Conservation (phyloP, 2,888 invertebrate genomes). For the Metellina segmentata region DNA sequence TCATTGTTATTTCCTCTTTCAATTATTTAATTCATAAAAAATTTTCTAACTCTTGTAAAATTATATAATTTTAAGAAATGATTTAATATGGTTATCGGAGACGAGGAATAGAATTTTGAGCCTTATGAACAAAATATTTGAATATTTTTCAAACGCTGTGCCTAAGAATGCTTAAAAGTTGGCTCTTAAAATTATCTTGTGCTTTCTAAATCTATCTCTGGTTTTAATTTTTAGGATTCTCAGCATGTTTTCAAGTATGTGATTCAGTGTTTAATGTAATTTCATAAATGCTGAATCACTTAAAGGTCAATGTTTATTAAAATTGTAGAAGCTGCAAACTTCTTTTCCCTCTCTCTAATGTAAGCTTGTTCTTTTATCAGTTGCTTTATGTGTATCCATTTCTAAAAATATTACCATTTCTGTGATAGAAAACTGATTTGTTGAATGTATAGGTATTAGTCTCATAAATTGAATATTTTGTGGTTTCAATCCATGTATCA, state of each 20-base stretch:
- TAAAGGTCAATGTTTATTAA: background rate
- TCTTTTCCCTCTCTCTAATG: background rate
- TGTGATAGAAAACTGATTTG: conserved; percentile 45
- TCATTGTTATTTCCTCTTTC: too few species aligned
- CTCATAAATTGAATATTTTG: conserved; percentile 30
- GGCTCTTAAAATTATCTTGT: background rate
- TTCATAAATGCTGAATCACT: background rate
- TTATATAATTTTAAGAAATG: too few species aligned
- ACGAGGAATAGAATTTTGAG: conserved; percentile 6
- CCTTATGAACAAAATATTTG: conserved; percentile 38
- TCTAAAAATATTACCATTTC: background rate
- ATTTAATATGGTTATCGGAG: background rate
- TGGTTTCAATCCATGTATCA: conserved; percentile 36
- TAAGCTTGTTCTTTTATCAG: background rate
- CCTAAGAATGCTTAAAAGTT: too few species aligned
- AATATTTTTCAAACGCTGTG: background rate
- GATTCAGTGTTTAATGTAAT: background rate
- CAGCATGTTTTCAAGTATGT: too few species aligned
- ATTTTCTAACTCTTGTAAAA: too few species aligned
- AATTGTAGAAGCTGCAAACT: background rate
- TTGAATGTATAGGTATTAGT: conserved; percentile 48
- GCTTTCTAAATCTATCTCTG: too few species aligned
- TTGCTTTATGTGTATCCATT: background rate
- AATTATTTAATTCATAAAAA: too few species aligned
- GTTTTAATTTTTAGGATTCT: background rate